phyloP scores from a whole-genome alignment of 2,797 vertebrate species.

The Menidia menidia region DNA sequence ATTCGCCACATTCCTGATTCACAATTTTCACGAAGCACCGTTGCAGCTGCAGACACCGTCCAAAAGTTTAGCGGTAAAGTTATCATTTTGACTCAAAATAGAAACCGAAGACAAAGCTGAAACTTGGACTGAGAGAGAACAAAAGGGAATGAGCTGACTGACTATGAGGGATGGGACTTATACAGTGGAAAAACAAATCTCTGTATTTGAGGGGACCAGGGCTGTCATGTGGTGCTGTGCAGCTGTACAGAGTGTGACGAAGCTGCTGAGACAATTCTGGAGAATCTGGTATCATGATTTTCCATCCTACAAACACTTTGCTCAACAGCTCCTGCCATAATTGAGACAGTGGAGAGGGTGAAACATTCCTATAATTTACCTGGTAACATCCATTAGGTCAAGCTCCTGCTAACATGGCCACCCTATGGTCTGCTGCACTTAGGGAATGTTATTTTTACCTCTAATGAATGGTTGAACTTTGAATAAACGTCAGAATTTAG shows the following conservation, averaged over 20 bases:
- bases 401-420: no score
- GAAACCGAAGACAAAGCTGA: conserved; percentile 13
- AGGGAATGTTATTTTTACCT: no score
- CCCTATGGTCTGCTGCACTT: no score
- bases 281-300: no score
- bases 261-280: no score
- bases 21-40: conserved; percentile 62
- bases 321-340: no score
- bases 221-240: neutral
- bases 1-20: conserved; percentile 70
- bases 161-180: conserved; percentile 2
- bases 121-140: conserved; percentile 8
- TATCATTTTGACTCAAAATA: conserved; percentile 16
- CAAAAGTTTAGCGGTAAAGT: conserved; percentile 38
- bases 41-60: conserved; percentile 48
- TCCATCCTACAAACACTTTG: no score
- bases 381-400: no score
- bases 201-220: neutral
- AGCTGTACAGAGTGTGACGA: no score
- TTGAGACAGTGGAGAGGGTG: no score
- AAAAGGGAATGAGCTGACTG: conserved; percentile 12
- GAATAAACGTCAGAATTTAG: neutral
- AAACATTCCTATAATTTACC: no score
- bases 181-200: neutral
- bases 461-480: no score